These are phyloP conservation scores for Aplodontia rufa DNA, from an alignment of 2,113 vertebrate species.

Conservation along the genomic window DNA sequence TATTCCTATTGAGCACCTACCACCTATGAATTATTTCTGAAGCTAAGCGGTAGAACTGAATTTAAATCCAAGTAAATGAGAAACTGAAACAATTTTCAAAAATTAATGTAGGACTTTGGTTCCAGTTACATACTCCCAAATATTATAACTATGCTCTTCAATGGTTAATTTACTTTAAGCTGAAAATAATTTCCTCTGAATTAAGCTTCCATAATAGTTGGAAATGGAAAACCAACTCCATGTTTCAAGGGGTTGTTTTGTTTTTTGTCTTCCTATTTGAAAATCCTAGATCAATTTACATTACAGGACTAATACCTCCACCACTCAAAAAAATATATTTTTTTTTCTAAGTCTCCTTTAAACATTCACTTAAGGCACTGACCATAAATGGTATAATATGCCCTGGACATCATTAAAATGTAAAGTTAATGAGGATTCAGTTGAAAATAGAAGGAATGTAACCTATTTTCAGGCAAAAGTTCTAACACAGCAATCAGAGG, in stretches of 20 bases:
- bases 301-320: conserved; percentile 78
- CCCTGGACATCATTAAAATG: conserved; percentile 95
- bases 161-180: conserved; percentile 57
- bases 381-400: conserved; percentile 86
- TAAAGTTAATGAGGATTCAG: conserved; percentile 96
- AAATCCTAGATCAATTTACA: conserved; percentile 79
- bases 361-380: conserved; percentile 87
- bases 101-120: conserved; percentile 69
- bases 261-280: conserved; percentile 44
- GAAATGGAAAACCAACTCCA: conserved; percentile 36
- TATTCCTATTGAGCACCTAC: conserved; percentile 72
- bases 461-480: conserved; percentile 94
- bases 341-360: conserved; percentile 84
- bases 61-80: conserved; percentile 73
- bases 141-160: conserved; percentile 62
- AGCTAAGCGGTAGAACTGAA: conserved; percentile 76
- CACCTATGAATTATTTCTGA: conserved; percentile 78
- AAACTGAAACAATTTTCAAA: conserved; percentile 73
- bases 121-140: conserved; percentile 62
- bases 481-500: conserved; percentile 94
- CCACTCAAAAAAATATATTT: conserved; percentile 73
- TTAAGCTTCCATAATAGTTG: conserved; percentile 43
- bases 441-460: conserved; percentile 92
- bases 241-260: not conserved
- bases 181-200: conserved; percentile 60